Evolutionary conservation across 2,888 invertebrate species (phyloP), one percentile per base, ranked within the genome.

Genomic region (Sinopyrophorus schimmeli): DNA sequence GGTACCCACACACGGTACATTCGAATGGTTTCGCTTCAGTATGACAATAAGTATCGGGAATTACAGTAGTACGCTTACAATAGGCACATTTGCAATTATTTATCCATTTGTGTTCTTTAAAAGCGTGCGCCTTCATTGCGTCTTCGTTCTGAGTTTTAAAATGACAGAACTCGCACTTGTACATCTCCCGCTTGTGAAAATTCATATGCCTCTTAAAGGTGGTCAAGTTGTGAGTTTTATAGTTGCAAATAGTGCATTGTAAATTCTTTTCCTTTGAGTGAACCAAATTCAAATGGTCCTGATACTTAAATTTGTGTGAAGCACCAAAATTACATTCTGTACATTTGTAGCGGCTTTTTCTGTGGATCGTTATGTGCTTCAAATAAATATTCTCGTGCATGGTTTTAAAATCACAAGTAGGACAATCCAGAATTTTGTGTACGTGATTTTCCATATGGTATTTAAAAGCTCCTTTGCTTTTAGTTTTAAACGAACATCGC

Each of bases 131-230:
- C n/a, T n/a, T n/a, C n/a, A n/a, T n/a, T n/a, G n/a, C n/a, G n/a
- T n/a, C n/a, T n/a, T n/a, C n/a, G n/a, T n/a, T n/a, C n/a, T n/a
- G n/a, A n/a, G n/a, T n/a, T n/a, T n/a, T n/a, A n/a, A n/a, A n/a
- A n/a, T n/a, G n/a, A n/a, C n/a, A n/a, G n/a, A n/a, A n/a, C n/a
- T n/a, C n/a, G n/a, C n/a, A n/a, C n/a, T 5, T 7, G 10, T 1
- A 17, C 38, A 38, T 17, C 9, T 38, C 23, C 2, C 24, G 12
- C 10, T 24, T 26, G 15, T 38, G 28, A 11, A 26, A 30, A 20
- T 11, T 26, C 49, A 38, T 15, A 7, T 38, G 38, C 26, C 3
- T 38, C 38, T 11, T 26, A 38, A 17, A 26, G 38, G 1, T 24
- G 3, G n/a, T 38, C 27, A 3, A 24, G 38, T 10, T 38, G 24